Evolutionary conservation across 2,113 vertebrate genomes (phyloP).

Genomic region (Crotalus viridis): DNA sequence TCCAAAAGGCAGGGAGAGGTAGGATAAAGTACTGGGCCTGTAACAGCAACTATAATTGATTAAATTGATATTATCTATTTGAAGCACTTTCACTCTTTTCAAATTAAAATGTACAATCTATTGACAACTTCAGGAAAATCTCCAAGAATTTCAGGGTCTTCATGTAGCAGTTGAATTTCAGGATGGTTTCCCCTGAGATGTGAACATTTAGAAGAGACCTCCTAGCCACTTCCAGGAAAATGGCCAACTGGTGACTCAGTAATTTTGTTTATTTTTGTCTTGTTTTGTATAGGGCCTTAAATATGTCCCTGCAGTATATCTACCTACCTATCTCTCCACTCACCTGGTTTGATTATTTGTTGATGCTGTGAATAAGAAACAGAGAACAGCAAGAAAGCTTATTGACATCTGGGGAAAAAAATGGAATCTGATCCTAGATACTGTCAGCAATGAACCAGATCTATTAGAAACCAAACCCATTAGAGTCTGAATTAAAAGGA

Average conservation of each 20-base stretch:
- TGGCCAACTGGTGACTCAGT: neutral
- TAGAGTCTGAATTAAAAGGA: neutral
- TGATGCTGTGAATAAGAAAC: neutral
- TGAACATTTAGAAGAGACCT: too few relatives aligned
- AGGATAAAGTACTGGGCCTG: too few relatives aligned
- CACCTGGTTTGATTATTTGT: neutral
- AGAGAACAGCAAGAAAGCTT: neutral
- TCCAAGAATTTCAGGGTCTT: too few relatives aligned
- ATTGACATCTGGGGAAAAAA: neutral
- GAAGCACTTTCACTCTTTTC: too few relatives aligned
- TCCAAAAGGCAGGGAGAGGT: too few relatives aligned
- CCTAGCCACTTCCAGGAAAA: too few relatives aligned
- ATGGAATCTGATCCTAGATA: neutral
- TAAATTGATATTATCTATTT: too few relatives aligned
- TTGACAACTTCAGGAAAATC: too few relatives aligned
- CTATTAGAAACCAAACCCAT: neutral
- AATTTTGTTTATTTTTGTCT: neutral
- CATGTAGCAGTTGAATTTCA: too few relatives aligned
- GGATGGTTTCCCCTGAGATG: too few relatives aligned
- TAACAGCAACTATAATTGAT: too few relatives aligned
- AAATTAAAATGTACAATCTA: too few relatives aligned
- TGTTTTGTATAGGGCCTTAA: neutral
- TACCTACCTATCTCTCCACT: neutral
- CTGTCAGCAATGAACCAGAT: neutral
- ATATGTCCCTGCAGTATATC: neutral